These are phyloP conservation scores for Caranx melampygus DNA, from an alignment of 2,113 vertebrate species.

Conservation along the genomic window DNA sequence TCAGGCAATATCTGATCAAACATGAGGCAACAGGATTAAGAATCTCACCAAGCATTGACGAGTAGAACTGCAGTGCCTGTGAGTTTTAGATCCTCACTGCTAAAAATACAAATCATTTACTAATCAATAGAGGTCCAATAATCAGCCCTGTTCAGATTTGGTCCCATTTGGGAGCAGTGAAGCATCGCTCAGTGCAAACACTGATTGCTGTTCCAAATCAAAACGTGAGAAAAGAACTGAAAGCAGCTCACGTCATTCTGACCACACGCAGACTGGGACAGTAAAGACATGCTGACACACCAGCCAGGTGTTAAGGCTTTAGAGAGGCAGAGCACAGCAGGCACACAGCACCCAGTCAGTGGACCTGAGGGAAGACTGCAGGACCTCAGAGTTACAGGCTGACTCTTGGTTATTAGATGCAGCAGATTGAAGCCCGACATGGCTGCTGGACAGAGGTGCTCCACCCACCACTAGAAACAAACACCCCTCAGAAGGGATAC, in stretches of 20 bases:
- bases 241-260: conserved; percentile 11
- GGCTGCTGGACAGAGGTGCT: conserved; percentile 84
- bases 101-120: background rate
- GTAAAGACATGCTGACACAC: conserved; percentile 83
- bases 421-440: conserved; percentile 99
- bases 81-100: background rate
- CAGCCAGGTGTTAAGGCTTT: conserved; percentile 79
- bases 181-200: background rate
- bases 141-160: background rate
- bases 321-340: conserved; percentile 78
- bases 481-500: conserved; percentile 42
- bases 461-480: conserved; percentile 60
- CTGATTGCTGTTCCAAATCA: background rate
- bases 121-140: background rate
- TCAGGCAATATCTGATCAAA: background rate
- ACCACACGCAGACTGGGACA: conserved; percentile 36
- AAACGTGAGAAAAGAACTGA: conserved; percentile 14
- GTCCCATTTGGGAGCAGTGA: background rate
- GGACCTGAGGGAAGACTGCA: conserved; percentile 99
- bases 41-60: background rate
- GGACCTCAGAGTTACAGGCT: conserved; percentile 95
- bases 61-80: background rate
- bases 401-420: conserved; percentile 99
- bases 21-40: background rate
- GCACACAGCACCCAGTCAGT: conserved; percentile 89